Percentiles rank a stretch among this genome's conserved stretches.
Evolutionary conservation across 2,797 vertebrate genomes (phyloP).

Genomic region (Nyctibius grandis): DNA sequence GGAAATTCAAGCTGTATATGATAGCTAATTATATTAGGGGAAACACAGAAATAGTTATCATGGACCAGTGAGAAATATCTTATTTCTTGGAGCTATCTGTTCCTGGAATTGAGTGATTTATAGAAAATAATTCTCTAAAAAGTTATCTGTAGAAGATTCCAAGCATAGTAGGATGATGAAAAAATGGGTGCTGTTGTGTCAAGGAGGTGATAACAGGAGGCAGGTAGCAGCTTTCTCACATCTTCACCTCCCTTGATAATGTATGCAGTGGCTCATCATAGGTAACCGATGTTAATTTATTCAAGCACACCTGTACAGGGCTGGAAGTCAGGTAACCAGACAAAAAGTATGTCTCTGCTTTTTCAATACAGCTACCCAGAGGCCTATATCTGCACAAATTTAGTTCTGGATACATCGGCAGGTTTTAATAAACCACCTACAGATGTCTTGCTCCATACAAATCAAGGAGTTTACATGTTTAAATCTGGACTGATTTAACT

Average conservation of each 20-base stretch:
- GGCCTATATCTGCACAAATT: constrained; percentile 61
- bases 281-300: constrained; percentile 88
- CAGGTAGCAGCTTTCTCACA: constrained; percentile 73
- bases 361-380: constrained; percentile 68
- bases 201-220: constrained; percentile 83
- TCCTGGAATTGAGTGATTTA: constrained; percentile 22
- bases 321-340: constrained; percentile 73
- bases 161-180: constrained; percentile 38
- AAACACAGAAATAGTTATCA: constrained; percentile 31
- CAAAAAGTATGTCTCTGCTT: constrained; percentile 54
- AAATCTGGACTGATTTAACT: constrained; percentile 74
- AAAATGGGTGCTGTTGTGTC: constrained; percentile 38
- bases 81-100: constrained; percentile 21
- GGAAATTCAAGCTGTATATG: constrained; percentile 12
- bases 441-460: constrained; percentile 70
- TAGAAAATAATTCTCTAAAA: constrained; percentile 51
- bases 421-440: constrained; percentile 76
- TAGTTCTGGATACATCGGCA: constrained; percentile 73
- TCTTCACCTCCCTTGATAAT: constrained; percentile 86
- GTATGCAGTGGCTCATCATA: constrained; percentile 89
- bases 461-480: constrained; percentile 74
- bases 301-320: constrained; percentile 83
- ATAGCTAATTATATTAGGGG: constrained; percentile 43
- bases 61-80: constrained; percentile 13
- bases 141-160: constrained; percentile 53